Evolutionary conservation across 2,888 invertebrate species (phyloP), one percentile per base, ranked within the genome.

Genomic region (Lutraria lutraria): DNA sequence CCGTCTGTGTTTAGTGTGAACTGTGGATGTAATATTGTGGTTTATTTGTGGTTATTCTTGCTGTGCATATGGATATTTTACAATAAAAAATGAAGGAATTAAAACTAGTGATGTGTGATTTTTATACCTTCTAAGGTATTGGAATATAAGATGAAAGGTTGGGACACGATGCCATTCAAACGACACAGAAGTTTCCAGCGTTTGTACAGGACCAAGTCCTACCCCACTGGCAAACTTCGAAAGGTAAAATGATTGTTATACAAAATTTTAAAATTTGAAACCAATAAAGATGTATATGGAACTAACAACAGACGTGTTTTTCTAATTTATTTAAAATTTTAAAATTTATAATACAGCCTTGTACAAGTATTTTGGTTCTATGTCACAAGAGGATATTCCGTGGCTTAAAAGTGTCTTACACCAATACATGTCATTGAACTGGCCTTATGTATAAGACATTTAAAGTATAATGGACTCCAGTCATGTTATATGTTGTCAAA

Each of bases 161-260:
- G 79, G 85, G 43, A 43, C 54, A 89, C 60, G 21, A 91, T 89
- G 91, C 91, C 92, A 13, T 84, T 92, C 8, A 80, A 84, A 43
- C 84, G 89, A 53, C 83, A 84, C n/a, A 63, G 89, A 6, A 89
- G 89, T 52, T 87, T 90, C 16, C 87, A 89, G 54, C 82, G 91
- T n/a, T 86, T 92, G 19, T 92, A 92, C 80, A 81, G 92, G 82
- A 90, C 92, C 1, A 90, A 89, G 82, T 92, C 92, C 76, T 89
- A 80, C 68, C 92, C 92, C 15, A 83, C 90, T 10, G 92, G 89
- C n/a, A 85, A 87, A 63, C 54, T 89, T 21, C 63, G 88, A 85
- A 87, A 90, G 90, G 90, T 90, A 90, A 86, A n/a, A n/a, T 21
- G 0, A 43, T 79, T 79, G 12, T 56, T 56, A 8, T 43, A 43